Evolutionary conservation across 2,113 vertebrate species (phyloP).

Genomic region (Agelaius tricolor): DNA sequence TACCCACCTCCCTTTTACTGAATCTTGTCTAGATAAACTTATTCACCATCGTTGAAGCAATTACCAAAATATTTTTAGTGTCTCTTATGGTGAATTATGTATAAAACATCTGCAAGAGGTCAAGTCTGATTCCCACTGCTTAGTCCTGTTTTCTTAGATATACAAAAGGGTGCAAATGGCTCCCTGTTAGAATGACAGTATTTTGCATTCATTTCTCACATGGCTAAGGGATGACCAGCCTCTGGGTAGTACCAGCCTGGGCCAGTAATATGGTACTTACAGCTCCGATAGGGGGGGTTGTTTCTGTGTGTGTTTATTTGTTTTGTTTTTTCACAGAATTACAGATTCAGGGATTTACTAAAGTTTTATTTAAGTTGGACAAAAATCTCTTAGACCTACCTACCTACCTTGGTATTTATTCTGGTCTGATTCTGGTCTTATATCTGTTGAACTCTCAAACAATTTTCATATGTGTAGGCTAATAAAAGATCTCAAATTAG

Average conservation of each 20-base stretch:
- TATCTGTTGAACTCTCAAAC: neutral
- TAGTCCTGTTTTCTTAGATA: neutral
- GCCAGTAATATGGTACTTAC: neutral
- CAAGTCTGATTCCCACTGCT: neutral
- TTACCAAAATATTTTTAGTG: constrained; percentile 29
- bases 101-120: constrained; percentile 17
- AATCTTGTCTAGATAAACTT: constrained; percentile 18
- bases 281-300: neutral
- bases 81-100: constrained; percentile 4
- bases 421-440: neutral
- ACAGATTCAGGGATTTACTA: neutral
- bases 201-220: neutral
- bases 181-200: neutral
- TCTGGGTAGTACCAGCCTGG: neutral
- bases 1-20: neutral
- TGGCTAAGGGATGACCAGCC: neutral
- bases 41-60: neutral
- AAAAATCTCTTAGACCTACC: neutral
- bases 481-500: neutral
- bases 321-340: neutral
- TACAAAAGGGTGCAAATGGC: neutral
- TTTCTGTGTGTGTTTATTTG: neutral
- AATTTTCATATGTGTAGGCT: neutral
- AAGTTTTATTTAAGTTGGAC: neutral
- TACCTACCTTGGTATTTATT: neutral